Conservation (phyloP, 2,797 vertebrate genomes). For the Esox lucius region DNA sequence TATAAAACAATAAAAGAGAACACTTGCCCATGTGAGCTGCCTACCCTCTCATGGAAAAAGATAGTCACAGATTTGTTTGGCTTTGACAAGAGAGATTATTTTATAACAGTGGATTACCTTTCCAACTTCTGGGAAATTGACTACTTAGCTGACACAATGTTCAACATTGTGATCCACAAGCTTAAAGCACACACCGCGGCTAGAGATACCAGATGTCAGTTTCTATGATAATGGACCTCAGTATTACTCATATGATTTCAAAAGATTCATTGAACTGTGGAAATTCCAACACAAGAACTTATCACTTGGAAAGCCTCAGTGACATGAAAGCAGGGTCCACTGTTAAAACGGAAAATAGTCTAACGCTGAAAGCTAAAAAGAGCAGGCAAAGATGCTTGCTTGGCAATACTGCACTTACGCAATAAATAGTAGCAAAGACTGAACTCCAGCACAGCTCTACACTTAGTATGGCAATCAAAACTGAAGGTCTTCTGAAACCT, state of each 20-base stretch:
- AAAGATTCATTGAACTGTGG: constrained; percentile 21
- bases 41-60: constrained; percentile 21
- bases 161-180: constrained; percentile 20
- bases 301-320: constrained; percentile 13
- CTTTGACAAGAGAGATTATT: constrained; percentile 24
- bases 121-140: constrained; percentile 27
- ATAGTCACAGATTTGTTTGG: constrained; percentile 29
- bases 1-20: constrained; percentile 26
- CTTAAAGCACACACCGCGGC: constrained; percentile 13
- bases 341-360: constrained; percentile 6
- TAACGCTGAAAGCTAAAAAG: constrained; percentile 7
- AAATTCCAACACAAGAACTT: constrained; percentile 25
- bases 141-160: constrained; percentile 23
- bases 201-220: constrained; percentile 21
- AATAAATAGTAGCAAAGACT: constrained; percentile 16
- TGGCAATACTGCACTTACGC: neutral
- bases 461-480: constrained; percentile 8
- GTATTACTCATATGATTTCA: constrained; percentile 28
- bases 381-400: constrained; percentile 9
- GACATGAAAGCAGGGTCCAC: constrained; percentile 19
- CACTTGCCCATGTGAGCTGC: constrained; percentile 18
- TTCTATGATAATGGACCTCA: constrained; percentile 32
- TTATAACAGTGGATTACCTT: constrained; percentile 20
- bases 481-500: too few species aligned
- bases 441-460: constrained; percentile 9